Evolutionary conservation across 2,888 invertebrate genomes (phyloP).

Genomic region (Scaptomyza reducta): DNA sequence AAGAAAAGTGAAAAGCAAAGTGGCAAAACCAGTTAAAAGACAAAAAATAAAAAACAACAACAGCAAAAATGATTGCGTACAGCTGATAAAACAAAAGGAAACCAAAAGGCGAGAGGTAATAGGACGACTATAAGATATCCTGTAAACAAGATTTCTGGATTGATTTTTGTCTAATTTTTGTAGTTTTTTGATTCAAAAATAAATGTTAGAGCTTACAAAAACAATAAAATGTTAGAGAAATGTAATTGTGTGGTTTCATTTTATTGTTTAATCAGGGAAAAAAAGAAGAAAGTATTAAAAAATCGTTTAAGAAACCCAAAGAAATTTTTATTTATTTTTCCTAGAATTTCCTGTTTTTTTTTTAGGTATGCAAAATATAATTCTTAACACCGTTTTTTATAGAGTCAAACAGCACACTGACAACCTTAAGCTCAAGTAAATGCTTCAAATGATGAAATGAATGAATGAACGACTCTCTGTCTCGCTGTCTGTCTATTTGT

Average conservation of each 20-base stretch:
- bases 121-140: conserved; percentile 1
- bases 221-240: too few relatives aligned
- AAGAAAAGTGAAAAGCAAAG: conserved; percentile 2
- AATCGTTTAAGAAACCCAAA: background rate
- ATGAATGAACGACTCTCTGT: conserved; percentile 19
- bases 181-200: background rate
- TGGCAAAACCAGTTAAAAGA: conserved; percentile 3
- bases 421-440: conserved; percentile 16
- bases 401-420: background rate
- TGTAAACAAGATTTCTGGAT: background rate
- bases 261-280: too few relatives aligned
- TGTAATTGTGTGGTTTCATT: too few relatives aligned
- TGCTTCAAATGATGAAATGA: conserved; percentile 35
- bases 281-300: background rate
- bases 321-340: background rate
- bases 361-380: background rate
- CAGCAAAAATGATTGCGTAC: conserved; percentile 40
- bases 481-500: conserved; percentile 10
- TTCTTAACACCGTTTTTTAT: too few relatives aligned
- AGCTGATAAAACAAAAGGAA: conserved; percentile 40
- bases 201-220: too few relatives aligned
- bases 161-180: background rate
- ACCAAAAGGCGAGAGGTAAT: background rate
- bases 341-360: background rate
- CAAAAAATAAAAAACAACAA: conserved; percentile 29